Evolutionary conservation across 1,140 invertebrate genomes (phyloP).

Genomic region (Leptopilina clavipes): DNA sequence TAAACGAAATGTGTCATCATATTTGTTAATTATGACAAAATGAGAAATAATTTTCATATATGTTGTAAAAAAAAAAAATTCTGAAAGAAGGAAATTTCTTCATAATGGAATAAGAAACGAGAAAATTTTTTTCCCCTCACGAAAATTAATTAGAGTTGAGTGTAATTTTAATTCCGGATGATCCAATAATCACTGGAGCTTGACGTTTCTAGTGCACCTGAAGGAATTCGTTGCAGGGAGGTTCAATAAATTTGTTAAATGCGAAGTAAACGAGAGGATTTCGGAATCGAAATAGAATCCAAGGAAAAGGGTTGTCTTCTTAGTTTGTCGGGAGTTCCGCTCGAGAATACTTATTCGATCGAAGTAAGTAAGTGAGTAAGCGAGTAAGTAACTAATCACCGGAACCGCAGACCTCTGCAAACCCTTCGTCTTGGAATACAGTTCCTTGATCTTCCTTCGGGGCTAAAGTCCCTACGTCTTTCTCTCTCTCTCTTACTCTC

Average conservation of each 20-base stretch:
- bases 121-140: too few relatives aligned
- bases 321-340: constrained; percentile 25
- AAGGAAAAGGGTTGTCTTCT: not conserved
- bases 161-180: not conserved
- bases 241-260: constrained; percentile 6
- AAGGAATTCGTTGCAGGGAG: not conserved
- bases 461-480: constrained; percentile 32
- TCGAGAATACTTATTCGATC: constrained; percentile 21
- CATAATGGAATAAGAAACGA: too few relatives aligned
- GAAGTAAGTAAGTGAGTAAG: constrained; percentile 52
- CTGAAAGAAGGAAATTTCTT: too few relatives aligned
- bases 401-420: constrained; percentile 35
- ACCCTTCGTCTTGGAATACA: constrained; percentile 33
- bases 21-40: too few relatives aligned
- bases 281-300: constrained; percentile 18
- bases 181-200: not conserved
- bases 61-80: too few relatives aligned
- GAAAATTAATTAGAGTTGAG: not conserved
- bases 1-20: too few relatives aligned
- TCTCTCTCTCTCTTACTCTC: too few relatives aligned
- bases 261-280: not conserved
- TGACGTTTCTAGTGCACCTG: not conserved
- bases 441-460: constrained; percentile 38
- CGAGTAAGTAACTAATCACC: constrained; percentile 64
- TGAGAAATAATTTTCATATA: too few relatives aligned